Evolutionary conservation across 1,140 invertebrate genomes (phyloP).

Genomic region (Maniola jurtina): DNA sequence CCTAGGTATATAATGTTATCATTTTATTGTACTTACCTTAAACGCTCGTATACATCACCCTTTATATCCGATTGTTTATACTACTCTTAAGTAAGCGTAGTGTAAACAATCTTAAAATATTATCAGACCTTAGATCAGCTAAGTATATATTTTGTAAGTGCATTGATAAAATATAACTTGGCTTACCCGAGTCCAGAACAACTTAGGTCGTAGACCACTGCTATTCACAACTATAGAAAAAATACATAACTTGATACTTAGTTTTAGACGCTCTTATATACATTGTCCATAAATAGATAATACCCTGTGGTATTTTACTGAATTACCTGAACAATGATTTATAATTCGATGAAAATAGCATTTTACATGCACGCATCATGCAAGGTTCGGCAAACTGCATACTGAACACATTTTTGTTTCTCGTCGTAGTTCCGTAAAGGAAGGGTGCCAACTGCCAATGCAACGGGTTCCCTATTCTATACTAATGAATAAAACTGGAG

Average conservation of each 20-base stretch:
- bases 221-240: constrained; percentile 2
- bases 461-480: too few species aligned
- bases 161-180: too few species aligned
- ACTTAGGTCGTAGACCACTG: neutral
- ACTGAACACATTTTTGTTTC: neutral
- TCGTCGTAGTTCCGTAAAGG: neutral
- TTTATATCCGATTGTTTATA: too few species aligned
- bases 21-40: too few species aligned
- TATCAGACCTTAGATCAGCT: too few species aligned
- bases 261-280: neutral
- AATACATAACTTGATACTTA: neutral
- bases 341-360: neutral
- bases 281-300: constrained; percentile 2
- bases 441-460: neutral
- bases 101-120: too few species aligned
- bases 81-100: too few species aligned
- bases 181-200: neutral
- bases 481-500: too few species aligned
- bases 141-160: too few species aligned
- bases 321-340: constrained; percentile 1
- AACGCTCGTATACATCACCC: too few species aligned
- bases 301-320: neutral
- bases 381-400: neutral
- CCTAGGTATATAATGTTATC: too few species aligned
- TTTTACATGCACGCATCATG: neutral